Evolutionary conservation across 2,888 invertebrate genomes (phyloP), one percentile per base, ranked within the genome.

Genomic region (Arenicola marina): DNA sequence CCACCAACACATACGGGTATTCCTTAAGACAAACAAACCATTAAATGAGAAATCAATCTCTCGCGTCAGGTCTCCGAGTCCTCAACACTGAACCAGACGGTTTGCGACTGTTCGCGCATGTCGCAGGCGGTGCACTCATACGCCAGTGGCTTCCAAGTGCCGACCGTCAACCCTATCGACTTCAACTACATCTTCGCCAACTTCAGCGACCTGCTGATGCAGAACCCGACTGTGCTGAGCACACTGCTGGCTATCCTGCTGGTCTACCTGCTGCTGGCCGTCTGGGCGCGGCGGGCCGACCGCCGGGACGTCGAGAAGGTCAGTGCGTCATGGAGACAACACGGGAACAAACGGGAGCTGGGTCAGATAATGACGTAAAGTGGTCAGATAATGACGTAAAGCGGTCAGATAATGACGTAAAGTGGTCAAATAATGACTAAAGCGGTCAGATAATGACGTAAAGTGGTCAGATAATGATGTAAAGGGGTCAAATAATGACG

Each of bases 181-280:
- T 84, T 84, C 68, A 73, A 73, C 21, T 80, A 76, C 15, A 82
- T 83, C 2, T 83, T 83, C 61, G 72, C 76, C 15, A 75, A 83
- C 67, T 75, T 77, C 59, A 73, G 72, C 43, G 69, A 68, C 33
- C 77, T 82, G 46, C 76, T 82, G 53, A 72, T 65, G n/a, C 76
- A 79, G 45, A 84, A 84, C 61, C 73, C 81, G 0, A 79, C 81
- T 18, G 77, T 81, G 33, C 78, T 79, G 64, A 59, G 74, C 24
- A 76, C 77, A 4, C 59, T 81, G 24, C 72, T 82, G 38, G 44
- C 74, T 24, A 63, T 71, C 2, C 61, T 76, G 3, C 51, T 67
- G 4, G 7, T 75, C 2, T 79, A 74, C 65, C 38, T 76, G 3
- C 4, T 76, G 0, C 56, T 79, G 31, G 34, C 75, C 3, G 71